Evolutionary conservation across 2,888 invertebrate species (phyloP).

Genomic region (Athrips mouffetella): DNA sequence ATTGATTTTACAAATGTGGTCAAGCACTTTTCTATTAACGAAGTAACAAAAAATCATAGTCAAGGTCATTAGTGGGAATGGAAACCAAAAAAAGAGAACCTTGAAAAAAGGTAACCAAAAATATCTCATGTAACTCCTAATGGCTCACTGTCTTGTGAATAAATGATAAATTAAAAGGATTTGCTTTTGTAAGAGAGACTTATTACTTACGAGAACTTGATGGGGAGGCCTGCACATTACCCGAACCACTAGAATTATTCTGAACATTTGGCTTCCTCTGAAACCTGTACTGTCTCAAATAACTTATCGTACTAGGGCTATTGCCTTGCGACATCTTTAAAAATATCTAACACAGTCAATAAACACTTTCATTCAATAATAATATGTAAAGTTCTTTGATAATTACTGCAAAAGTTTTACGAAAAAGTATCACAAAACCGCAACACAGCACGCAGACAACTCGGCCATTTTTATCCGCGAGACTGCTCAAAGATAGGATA

Average conservation of each 20-base stretch:
- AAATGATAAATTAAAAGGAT: conserved; percentile 29
- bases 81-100: conserved; percentile 30
- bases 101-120: conserved; percentile 41
- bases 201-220: conserved; percentile 63
- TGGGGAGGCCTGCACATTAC: conserved; percentile 53
- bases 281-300: conserved; percentile 83
- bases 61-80: neutral
- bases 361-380: conserved; percentile 18
- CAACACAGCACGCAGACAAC: conserved; percentile 57
- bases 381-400: conserved; percentile 32
- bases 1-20: too few species aligned
- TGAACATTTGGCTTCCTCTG: conserved; percentile 78
- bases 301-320: conserved; percentile 79
- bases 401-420: conserved; percentile 45
- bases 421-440: conserved; percentile 46
- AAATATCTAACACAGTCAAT: conserved; percentile 20
- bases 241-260: conserved; percentile 51
- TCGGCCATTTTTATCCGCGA: conserved; percentile 76
- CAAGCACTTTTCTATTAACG: too few species aligned
- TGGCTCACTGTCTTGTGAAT: conserved; percentile 37
- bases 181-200: conserved; percentile 13
- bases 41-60: neutral
- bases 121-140: conserved; percentile 35
- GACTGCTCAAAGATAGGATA: conserved; percentile 33
- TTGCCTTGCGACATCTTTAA: conserved; percentile 65